Percentiles rank a stretch among this genome's conserved stretches.
These are phyloP conservation scores for Bombus breviceps DNA, from an alignment of 1,140 invertebrate genomes.

Conservation along the genomic window DNA sequence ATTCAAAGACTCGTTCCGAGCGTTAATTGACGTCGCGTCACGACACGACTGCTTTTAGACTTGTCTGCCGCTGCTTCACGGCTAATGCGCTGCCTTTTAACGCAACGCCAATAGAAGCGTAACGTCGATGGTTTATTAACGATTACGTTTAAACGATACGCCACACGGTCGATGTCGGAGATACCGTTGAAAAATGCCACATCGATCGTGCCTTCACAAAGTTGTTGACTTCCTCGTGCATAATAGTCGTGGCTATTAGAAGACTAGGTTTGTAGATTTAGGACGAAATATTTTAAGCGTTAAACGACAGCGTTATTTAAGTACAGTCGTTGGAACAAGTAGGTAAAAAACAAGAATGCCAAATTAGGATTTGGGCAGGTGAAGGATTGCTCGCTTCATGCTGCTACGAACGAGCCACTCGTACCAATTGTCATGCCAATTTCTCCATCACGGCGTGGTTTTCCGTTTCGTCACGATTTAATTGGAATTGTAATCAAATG, in stretches of 20 bases:
- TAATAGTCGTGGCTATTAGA: not conserved
- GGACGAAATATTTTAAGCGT: not conserved
- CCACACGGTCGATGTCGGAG: not conserved
- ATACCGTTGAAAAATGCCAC: not conserved
- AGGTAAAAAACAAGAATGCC: not conserved
- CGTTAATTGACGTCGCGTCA: slow-evolving; percentile 28
- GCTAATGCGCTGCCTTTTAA: not conserved
- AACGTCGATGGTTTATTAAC: not conserved
- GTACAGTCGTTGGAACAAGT: not conserved
- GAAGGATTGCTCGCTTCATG: no score
- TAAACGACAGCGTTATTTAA: no score
- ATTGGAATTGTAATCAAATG: not conserved
- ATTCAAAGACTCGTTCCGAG: not conserved
- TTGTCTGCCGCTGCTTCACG: not conserved
- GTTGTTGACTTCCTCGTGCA: not conserved
- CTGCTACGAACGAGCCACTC: not conserved
- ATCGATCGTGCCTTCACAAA: not conserved
- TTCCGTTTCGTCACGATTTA: not conserved
- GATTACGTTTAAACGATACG: slow-evolving; percentile 16
- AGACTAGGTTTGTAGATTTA: not conserved
- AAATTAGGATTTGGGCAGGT: not conserved
- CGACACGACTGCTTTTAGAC: slow-evolving; percentile 5
- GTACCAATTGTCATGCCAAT: not conserved
- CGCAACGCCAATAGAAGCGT: not conserved
- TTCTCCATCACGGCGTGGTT: not conserved